Conservation (phyloP, 2,888 invertebrate genomes). For the Ecliptopera silaceata region DNA sequence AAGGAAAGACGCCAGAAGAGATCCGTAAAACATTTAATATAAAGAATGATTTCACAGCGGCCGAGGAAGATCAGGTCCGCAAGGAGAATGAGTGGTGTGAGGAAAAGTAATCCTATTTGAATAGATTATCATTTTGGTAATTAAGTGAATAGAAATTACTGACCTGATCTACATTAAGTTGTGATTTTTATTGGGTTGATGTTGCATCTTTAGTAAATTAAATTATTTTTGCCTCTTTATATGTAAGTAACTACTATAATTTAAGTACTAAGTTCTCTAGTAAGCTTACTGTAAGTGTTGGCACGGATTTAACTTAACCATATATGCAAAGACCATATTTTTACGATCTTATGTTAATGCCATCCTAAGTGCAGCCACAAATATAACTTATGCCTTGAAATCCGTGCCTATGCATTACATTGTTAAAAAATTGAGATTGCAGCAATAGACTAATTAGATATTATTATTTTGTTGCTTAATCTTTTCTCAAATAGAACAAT, state of each 20-base stretch:
- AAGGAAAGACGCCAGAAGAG: conserved; percentile 98
- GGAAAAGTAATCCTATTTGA: conserved; percentile 84
- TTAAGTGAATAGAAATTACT: conserved; percentile 1
- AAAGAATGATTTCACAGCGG: conserved; percentile 97
- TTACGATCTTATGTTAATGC: no score
- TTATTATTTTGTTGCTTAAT: no score
- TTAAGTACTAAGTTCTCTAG: neutral
- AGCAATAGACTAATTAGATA: no score
- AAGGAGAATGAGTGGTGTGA: conserved; percentile 98
- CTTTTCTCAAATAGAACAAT: neutral
- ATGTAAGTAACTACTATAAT: neutral
- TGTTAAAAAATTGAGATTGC: no score
- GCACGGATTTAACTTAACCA: no score
- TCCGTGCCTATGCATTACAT: no score
- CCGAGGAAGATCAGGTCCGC: conserved; percentile 99
- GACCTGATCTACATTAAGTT: neutral
- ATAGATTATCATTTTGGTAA: neutral
- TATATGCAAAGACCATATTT: no score
- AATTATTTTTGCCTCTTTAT: conserved; percentile 7
- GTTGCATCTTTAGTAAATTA: conserved; percentile 1
- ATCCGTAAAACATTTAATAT: conserved; percentile 98
- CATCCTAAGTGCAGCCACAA: no score
- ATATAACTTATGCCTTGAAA: no score
- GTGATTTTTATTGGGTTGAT: conserved; percentile 9
- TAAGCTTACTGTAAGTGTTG: no score